These are phyloP conservation scores for Rhinopithecus roxellana DNA, from an alignment of 2,113 vertebrate species.

Conservation along the genomic window DNA sequence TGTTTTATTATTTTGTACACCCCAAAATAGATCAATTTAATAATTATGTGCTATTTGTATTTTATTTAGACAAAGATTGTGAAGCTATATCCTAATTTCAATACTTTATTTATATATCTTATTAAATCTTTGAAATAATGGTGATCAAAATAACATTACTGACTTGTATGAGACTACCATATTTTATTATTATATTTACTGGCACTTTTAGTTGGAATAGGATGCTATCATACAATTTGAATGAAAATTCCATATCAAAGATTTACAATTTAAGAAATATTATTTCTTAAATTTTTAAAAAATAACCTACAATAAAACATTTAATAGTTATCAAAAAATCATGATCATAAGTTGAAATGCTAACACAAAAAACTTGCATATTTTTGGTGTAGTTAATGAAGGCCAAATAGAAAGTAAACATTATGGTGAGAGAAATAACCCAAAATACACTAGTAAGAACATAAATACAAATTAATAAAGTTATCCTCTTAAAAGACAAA, in stretches of 20 bases:
- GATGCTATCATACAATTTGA: not conserved
- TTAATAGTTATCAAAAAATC: not conserved
- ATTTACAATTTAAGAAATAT: not conserved
- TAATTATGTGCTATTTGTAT: not conserved
- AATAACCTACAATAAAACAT: not conserved
- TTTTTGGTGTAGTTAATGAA: not conserved
- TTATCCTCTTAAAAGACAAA: not conserved
- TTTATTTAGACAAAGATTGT: not conserved
- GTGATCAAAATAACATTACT: not conserved
- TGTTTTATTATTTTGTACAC: not conserved
- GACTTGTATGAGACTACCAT: not conserved
- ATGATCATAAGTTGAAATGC: not conserved
- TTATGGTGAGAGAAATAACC: not conserved
- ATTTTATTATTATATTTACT: not conserved
- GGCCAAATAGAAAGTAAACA: not conserved
- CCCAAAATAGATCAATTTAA: not conserved
- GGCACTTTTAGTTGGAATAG: not conserved
- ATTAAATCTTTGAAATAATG: not conserved
- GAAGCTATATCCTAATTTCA: not conserved
- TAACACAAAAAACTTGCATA: not conserved
- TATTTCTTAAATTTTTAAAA: not conserved
- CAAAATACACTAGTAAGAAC: not conserved
- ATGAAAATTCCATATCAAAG: not conserved
- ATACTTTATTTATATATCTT: not conserved
- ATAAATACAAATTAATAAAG: not conserved